phyloP scores from a whole-genome alignment of 2,113 vertebrate genomes.

The Urocolius indicus region DNA sequence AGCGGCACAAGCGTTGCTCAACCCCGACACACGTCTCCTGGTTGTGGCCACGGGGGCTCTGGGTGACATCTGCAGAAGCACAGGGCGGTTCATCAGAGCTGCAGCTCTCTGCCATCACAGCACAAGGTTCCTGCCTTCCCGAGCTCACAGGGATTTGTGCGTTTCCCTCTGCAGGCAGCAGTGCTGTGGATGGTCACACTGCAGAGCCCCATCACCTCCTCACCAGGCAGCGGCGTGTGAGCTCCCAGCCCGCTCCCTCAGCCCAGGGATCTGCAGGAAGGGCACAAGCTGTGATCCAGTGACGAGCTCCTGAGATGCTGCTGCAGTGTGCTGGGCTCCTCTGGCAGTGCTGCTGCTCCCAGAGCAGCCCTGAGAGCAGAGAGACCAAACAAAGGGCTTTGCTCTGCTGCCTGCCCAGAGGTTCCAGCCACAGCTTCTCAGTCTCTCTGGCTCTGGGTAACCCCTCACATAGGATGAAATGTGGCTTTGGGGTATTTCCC shows the following conservation, averaged over 20 bases:
- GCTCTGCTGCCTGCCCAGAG: background rate
- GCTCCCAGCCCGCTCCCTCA: background rate
- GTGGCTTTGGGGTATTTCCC: background rate
- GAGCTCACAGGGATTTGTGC: background rate
- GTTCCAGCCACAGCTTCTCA: background rate
- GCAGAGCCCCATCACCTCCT: background rate
- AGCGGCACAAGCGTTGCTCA: rapidly evolving
- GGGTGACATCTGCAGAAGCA: background rate
- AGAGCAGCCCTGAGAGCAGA: background rate
- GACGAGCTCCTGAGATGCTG: background rate
- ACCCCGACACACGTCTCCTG: rapidly evolving
- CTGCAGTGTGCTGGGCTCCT: background rate
- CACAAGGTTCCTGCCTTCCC: background rate
- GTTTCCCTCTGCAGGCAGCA: background rate
- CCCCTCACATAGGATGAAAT: rapidly evolving
- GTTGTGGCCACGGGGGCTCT: background rate
- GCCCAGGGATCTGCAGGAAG: background rate
- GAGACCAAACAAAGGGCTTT: background rate
- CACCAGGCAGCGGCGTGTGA: background rate
- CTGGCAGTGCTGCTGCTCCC: background rate
- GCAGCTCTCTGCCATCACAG: background rate
- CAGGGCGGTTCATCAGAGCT: rapidly evolving
- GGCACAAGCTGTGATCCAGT: rapidly evolving
- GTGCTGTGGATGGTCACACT: background rate
- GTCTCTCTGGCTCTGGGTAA: background rate